These are phyloP conservation scores for Triplophysa rosa DNA, from an alignment of 2,113 vertebrate genomes.

Conservation along the genomic window DNA sequence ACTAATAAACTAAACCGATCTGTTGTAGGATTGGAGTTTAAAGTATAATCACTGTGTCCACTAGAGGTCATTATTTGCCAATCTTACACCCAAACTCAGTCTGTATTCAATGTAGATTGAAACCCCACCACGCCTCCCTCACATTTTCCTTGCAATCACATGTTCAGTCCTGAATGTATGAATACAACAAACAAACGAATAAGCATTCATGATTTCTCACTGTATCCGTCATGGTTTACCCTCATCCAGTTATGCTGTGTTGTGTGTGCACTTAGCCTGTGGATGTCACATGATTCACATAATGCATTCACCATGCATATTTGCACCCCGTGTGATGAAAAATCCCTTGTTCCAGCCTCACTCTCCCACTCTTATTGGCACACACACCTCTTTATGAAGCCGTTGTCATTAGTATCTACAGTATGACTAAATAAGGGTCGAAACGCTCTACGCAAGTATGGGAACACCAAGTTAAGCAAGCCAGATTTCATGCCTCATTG, in stretches of 20 bases:
- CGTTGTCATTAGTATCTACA: not conserved
- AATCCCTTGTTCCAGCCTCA: not conserved
- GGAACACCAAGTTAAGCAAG: too few species aligned
- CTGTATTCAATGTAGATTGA: slow-evolving; percentile 16
- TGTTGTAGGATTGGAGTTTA: not conserved
- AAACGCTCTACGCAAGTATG: too few species aligned
- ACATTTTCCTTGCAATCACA: slow-evolving; percentile 12
- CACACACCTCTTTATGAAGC: not conserved
- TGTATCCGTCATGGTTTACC: not conserved
- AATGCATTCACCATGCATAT: slow-evolving; percentile 16
- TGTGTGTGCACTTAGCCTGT: not conserved
- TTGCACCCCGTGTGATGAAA: not conserved
- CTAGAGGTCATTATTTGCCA: slow-evolving; percentile 28
- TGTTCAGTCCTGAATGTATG: not conserved
- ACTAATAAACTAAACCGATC: too few species aligned
- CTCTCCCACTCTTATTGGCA: not conserved
- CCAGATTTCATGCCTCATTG: not conserved
- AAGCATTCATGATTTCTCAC: not conserved
- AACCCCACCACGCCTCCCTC: not conserved
- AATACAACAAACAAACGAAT: slow-evolving; percentile 11
- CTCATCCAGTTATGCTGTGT: not conserved
- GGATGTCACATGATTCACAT: not conserved
- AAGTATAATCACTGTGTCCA: not conserved
- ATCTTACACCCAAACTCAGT: not conserved
- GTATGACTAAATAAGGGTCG: too few species aligned